A percentile compares a stretch with the other conserved stretches of the same genome.
Evolutionary conservation across 2,113 vertebrate genomes (phyloP).

Genomic region (Gnathonemus echidnorhynchus): DNA sequence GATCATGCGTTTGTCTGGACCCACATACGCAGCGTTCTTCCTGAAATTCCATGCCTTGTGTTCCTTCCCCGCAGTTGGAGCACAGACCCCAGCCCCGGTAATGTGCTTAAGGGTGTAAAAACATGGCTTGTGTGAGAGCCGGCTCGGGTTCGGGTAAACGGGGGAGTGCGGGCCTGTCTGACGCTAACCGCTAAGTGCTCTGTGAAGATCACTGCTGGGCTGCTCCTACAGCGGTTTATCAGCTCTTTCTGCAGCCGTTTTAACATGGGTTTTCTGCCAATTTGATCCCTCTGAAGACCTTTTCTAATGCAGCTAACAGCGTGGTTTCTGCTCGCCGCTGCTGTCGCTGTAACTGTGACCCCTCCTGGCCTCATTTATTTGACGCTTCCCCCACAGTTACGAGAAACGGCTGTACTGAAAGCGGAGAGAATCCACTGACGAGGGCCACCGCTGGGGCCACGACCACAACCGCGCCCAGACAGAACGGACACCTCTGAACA

Average conservation of each 20-base stretch:
- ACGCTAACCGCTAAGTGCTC: background rate
- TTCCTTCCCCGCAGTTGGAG: background rate
- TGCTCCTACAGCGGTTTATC: background rate
- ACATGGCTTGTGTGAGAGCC: background rate
- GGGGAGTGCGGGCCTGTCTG: background rate
- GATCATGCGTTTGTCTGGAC: background rate
- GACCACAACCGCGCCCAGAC: slow-evolving; percentile 47
- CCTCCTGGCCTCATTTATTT: background rate
- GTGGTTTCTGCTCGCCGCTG: background rate
- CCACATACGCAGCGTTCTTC: background rate
- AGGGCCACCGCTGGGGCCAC: slow-evolving; percentile 48
- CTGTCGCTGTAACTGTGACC: background rate
- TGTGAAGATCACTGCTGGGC: background rate
- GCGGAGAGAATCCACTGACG: slow-evolving; percentile 44
- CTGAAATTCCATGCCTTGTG: background rate
- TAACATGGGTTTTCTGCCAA: background rate
- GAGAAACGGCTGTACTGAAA: slow-evolving; percentile 85
- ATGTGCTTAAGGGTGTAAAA: background rate
- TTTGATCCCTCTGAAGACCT: background rate
- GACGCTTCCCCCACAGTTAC: slow-evolving; percentile 57
- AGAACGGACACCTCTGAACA: slow-evolving; percentile 37
- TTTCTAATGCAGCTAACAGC: background rate
- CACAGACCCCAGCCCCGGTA: background rate
- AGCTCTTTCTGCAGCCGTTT: background rate
- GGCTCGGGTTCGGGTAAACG: background rate